phyloP scores from a whole-genome alignment of 2,797 vertebrate genomes.

The Emydoidea blandingii region DNA sequence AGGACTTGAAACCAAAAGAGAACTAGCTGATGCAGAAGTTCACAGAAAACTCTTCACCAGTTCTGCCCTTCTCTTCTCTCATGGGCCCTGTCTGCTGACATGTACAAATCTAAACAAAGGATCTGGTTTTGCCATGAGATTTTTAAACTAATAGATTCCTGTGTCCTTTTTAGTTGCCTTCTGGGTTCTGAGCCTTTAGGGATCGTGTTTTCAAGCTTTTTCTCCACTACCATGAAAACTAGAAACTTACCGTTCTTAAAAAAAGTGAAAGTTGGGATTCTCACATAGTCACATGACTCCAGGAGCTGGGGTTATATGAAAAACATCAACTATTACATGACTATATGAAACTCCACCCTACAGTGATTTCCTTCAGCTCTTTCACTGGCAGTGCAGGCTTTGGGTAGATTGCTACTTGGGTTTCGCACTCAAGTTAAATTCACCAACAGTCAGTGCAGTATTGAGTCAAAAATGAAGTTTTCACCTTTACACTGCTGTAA shows the following conservation, averaged over 20 bases:
- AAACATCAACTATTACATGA: neutral
- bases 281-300: neutral
- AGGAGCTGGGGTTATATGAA: neutral
- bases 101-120: neutral
- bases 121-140: neutral
- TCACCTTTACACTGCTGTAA: neutral
- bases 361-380: neutral
- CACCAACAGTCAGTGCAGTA: neutral
- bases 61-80: neutral
- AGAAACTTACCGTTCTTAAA: neutral
- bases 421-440: neutral
- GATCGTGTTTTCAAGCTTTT: neutral
- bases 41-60: neutral
- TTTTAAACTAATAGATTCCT: neutral
- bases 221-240: neutral
- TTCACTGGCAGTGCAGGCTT: neutral
- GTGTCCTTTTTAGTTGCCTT: neutral
- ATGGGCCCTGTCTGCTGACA: neutral
- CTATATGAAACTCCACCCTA: neutral
- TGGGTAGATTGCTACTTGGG: neutral
- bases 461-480: neutral
- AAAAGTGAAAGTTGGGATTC: neutral
- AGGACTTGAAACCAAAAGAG: neutral
- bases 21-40: neutral
- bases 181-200: neutral